Evolutionary conservation across 2,113 vertebrate genomes (phyloP).

Genomic region (Gallinago undulata): DNA sequence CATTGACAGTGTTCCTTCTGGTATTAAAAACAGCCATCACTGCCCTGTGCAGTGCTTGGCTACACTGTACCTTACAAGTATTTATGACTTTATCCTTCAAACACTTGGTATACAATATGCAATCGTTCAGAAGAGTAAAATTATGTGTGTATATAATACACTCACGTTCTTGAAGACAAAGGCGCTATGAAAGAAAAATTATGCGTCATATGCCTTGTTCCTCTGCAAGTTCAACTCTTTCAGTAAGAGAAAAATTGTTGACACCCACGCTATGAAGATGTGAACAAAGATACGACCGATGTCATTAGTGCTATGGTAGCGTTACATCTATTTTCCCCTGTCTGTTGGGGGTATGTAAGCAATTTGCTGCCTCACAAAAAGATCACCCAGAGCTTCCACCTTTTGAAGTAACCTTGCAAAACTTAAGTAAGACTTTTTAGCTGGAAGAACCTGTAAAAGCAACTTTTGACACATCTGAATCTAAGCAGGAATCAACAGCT

Average conservation of each 20-base stretch:
- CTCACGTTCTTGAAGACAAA: not conserved
- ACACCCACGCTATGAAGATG: not conserved
- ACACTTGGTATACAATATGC: not conserved
- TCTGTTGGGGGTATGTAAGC: not conserved
- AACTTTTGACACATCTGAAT: not conserved
- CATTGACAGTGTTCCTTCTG: not conserved
- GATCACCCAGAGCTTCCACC: not conserved
- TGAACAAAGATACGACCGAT: not conserved
- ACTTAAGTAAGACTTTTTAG: not conserved
- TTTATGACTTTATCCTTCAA: not conserved
- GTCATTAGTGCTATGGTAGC: not conserved
- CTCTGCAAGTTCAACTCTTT: conserved; percentile 18
- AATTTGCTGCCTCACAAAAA: not conserved
- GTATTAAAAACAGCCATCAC: not conserved
- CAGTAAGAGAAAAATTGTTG: not conserved
- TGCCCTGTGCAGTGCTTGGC: not conserved
- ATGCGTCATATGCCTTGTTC: not conserved
- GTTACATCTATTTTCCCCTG: not conserved
- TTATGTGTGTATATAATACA: not conserved
- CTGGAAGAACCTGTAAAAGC: not conserved
- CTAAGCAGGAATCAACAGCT: not conserved
- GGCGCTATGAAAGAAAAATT: not conserved
- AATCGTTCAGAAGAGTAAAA: not conserved
- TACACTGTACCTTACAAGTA: not conserved
- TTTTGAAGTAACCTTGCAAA: not conserved